These are phyloP conservation scores for Terrapene triunguis DNA, from an alignment of 2,113 vertebrate species.

Conservation along the genomic window DNA sequence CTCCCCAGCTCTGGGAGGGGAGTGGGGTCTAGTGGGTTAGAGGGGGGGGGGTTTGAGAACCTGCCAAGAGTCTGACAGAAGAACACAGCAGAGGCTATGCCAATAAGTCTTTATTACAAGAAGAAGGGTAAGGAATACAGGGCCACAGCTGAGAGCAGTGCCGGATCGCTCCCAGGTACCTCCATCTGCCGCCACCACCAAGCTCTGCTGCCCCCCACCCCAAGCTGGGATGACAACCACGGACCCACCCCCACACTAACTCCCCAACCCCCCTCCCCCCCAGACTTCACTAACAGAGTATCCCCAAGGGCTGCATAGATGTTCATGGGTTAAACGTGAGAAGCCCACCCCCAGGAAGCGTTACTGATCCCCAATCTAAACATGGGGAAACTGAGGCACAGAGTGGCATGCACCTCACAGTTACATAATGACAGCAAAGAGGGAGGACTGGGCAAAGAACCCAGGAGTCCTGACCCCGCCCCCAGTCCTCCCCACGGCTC, in stretches of 20 bases:
- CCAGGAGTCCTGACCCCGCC: not conserved
- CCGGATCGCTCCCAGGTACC: not conserved
- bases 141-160: not conserved
- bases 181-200: not conserved
- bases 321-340: not conserved
- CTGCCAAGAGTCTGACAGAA: not conserved
- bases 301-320: not conserved
- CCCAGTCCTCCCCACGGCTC: too few relatives aligned
- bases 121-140: not conserved
- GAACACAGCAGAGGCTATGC: not conserved
- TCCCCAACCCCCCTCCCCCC: not conserved
- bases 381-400: not conserved
- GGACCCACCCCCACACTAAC: not conserved
- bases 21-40: too few relatives aligned
- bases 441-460: not conserved
- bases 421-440: not conserved
- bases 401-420: not conserved
- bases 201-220: not conserved
- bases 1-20: too few relatives aligned
- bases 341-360: not conserved
- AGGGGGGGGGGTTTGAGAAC: rapidly evolving
- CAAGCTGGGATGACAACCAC: not conserved
- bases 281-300: not conserved
- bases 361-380: not conserved
- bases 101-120: not conserved